Evolutionary conservation across 2,888 invertebrate genomes (phyloP).

Genomic region (Scaptomyza polygonia): DNA sequence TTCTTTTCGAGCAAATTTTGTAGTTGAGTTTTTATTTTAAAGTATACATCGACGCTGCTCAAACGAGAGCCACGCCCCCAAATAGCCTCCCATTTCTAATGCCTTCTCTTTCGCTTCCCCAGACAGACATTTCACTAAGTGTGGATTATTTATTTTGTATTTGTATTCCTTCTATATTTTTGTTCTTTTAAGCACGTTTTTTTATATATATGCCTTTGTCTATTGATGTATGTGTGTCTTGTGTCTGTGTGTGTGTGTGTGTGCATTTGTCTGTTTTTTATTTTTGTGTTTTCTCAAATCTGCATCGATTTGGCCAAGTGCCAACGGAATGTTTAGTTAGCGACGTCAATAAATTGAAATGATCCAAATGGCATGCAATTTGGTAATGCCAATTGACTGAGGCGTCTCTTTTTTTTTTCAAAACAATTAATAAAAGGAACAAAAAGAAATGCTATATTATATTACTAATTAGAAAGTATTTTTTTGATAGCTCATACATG

Average conservation of each 20-base stretch:
- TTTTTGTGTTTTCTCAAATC: conserved; percentile 38
- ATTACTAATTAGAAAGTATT: background rate
- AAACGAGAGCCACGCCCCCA: conserved; percentile 50
- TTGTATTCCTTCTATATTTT: conserved; percentile 21
- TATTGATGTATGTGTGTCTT: conserved; percentile 19
- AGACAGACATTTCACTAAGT: conserved; percentile 39
- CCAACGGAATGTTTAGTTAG: conserved; percentile 70
- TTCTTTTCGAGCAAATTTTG: conserved; percentile 12
- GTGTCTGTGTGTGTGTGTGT: conserved; percentile 8
- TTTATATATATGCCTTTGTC: conserved; percentile 25
- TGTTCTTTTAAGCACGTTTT: conserved; percentile 26
- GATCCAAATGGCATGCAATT: conserved; percentile 60
- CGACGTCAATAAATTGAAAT: conserved; percentile 68
- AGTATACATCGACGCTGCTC: conserved; percentile 45
- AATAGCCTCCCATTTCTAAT: conserved; percentile 32
- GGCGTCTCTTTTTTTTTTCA: conserved; percentile 22
- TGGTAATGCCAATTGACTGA: conserved; percentile 40
- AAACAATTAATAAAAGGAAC: conserved; percentile 23
- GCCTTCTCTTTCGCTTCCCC: background rate
- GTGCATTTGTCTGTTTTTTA: conserved; percentile 21
- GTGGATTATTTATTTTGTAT: conserved; percentile 44
- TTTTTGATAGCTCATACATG: too few species aligned
- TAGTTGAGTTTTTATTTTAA: conserved; percentile 31
- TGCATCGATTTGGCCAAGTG: conserved; percentile 69
- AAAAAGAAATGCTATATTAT: background rate